Evolutionary conservation across 2,797 vertebrate species (phyloP).

Genomic region (Helarctos malayanus): DNA sequence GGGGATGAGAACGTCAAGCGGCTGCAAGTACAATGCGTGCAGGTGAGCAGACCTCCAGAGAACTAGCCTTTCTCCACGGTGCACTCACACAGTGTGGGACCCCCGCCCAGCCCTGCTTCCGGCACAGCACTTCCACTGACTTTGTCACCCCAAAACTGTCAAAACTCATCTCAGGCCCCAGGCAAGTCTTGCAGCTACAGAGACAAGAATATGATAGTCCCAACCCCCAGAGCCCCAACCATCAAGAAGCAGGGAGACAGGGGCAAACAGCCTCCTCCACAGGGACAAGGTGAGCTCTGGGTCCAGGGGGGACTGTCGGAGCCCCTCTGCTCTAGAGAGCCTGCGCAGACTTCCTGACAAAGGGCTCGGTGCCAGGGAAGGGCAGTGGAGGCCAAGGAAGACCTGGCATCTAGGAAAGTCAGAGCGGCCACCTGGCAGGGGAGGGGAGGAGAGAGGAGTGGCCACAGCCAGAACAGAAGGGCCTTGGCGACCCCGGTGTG

Average conservation of each 20-base stretch:
- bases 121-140: not conserved
- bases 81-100: not conserved
- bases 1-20: accelerated
- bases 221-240: not conserved
- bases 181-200: not conserved
- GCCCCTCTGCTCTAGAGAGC: not conserved
- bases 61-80: too few species aligned
- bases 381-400: not conserved
- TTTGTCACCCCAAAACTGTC: not conserved
- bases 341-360: not conserved
- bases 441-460: not conserved
- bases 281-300: not conserved
- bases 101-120: not conserved
- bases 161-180: not conserved
- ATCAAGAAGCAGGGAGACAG: not conserved
- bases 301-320: too few species aligned
- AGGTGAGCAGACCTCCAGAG: not conserved
- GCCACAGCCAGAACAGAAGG: not conserved
- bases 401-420: not conserved
- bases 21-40: not conserved
- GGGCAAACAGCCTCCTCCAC: not conserved
- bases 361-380: not conserved
- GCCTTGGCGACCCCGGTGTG: not conserved
- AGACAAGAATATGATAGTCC: not conserved
- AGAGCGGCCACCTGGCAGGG: too few species aligned